phyloP scores from a whole-genome alignment of 1,140 invertebrate species.

The Ericerus pela region DNA sequence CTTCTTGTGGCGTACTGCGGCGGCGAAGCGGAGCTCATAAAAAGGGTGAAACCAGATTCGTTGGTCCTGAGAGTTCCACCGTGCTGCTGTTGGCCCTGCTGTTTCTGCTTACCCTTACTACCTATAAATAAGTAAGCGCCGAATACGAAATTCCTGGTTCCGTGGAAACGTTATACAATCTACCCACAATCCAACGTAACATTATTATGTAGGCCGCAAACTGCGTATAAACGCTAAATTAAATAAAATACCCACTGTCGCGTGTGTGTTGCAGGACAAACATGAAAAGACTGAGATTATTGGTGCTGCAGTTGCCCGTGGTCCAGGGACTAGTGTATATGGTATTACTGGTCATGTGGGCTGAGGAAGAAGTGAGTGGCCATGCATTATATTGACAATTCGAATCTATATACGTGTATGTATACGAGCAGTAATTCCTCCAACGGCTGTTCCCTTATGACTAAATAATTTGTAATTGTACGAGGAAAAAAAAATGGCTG shows the following conservation, averaged over 20 bases:
- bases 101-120: conserved; percentile 36
- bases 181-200: no score
- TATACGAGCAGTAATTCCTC: no score
- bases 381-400: no score
- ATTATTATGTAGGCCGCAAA: no score
- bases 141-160: no score
- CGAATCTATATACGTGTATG: no score
- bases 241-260: no score
- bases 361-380: conserved; percentile 40
- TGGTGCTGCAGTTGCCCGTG: conserved; percentile 35
- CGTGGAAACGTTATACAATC: no score
- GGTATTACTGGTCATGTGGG: conserved; percentile 36
- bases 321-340: conserved; percentile 25
- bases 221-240: no score
- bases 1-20: conserved; percentile 43
- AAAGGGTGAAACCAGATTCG: conserved; percentile 33
- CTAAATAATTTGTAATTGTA: no score
- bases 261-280: conserved; percentile 33
- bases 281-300: conserved; percentile 34
- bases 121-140: conserved; percentile 40
- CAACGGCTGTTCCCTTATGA: no score
- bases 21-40: conserved; percentile 38
- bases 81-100: conserved; percentile 48
- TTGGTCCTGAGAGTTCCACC: conserved; percentile 39
- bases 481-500: no score